Percentiles rank a stretch among this genome's conserved stretches.
These are phyloP conservation scores for Hydrozoanthus gracilis DNA, from an alignment of 92 coral and sea anemone genomes.

Conservation along the genomic window DNA sequence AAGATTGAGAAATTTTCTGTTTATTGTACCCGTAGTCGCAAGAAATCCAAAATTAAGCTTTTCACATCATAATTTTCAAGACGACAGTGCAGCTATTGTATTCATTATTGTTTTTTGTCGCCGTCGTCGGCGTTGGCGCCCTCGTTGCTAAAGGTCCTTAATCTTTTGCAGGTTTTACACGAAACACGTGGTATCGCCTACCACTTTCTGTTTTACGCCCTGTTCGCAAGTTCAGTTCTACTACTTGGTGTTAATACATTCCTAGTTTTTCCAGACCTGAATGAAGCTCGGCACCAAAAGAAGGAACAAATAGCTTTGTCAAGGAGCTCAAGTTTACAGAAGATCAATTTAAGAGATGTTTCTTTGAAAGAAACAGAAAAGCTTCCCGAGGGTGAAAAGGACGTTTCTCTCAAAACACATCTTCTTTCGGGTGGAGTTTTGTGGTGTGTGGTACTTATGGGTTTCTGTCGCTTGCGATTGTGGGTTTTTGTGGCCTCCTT, in stretches of 20 bases:
- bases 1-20: too few species aligned
- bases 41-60: too few species aligned
- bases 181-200: constrained; percentile 5
- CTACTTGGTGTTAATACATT: not conserved
- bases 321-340: not conserved
- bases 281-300: not conserved
- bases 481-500: constrained; percentile 25
- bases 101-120: too few species aligned
- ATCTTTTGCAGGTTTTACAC: not conserved
- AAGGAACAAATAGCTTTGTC: not conserved
- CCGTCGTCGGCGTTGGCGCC: too few species aligned
- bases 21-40: too few species aligned
- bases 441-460: constrained; percentile 21
- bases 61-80: too few species aligned
- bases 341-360: not conserved
- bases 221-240: not conserved
- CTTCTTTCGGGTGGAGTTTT: constrained; percentile 26
- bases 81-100: too few species aligned
- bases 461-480: constrained; percentile 17
- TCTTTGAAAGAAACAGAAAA: not conserved
- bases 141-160: too few species aligned
- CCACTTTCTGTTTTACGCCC: constrained; percentile 29
- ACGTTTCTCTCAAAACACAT: not conserved
- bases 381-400: not conserved
- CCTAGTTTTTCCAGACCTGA: constrained; percentile 9